Conservation (phyloP, 53 echinoderm and acorn worm species). For the Actinopyga echinites region DNA sequence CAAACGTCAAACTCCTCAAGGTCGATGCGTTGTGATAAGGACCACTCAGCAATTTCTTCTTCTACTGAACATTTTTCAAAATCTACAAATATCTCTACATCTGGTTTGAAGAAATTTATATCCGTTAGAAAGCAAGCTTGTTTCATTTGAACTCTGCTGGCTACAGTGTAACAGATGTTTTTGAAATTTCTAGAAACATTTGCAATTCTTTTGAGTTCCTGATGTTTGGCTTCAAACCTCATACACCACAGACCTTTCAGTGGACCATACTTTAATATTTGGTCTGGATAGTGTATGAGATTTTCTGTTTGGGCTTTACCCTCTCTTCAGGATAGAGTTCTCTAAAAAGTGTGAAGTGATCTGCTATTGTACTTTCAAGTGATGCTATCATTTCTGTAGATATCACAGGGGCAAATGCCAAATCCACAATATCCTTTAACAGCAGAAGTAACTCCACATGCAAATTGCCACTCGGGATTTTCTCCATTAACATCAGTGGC, state of each 20-base stretch:
- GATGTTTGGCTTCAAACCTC: slow-evolving; percentile 24
- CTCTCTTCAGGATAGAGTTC: neutral
- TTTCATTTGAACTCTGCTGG: slow-evolving; percentile 28
- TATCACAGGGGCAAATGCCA: neutral
- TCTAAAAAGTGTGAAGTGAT: neutral
- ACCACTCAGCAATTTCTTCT: neutral
- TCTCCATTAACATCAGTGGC: slow-evolving; percentile 1
- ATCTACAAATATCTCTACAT: neutral
- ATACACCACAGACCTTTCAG: slow-evolving; percentile 11
- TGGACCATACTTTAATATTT: slow-evolving; percentile 14
- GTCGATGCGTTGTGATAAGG: neutral
- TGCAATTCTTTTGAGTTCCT: neutral
- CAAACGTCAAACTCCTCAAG: neutral
- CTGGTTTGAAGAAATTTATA: neutral
- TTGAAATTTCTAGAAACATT: slow-evolving; percentile 7
- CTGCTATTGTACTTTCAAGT: slow-evolving; percentile 3
- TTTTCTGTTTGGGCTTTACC: neutral
- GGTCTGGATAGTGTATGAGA: slow-evolving; percentile 12
- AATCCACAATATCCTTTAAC: neutral
- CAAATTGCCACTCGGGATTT: neutral
- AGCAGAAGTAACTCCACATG: slow-evolving; percentile 6
- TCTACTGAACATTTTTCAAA: neutral
- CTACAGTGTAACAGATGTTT: slow-evolving; percentile 25
- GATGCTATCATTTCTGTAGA: slow-evolving; percentile 3
- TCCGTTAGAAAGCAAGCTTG: neutral